Base-by-base conservation (phyloP, 2,113 vertebrate genomes). In the Anthoscopus minutus region DNA sequence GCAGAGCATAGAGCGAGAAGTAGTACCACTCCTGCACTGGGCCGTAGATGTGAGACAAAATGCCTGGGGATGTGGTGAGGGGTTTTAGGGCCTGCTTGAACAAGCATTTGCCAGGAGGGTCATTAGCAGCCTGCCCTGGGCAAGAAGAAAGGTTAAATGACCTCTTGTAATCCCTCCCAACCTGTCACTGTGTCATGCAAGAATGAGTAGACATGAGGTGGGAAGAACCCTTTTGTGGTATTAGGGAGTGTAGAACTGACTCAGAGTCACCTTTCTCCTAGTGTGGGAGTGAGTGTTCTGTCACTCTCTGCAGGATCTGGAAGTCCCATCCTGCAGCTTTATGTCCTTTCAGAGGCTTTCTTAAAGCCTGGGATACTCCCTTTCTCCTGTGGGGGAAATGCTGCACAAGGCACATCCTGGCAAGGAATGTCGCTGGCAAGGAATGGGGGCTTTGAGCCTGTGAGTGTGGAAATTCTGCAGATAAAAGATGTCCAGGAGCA, bases 271-370 rank as follows among this genome's bases (percentile, higher is more conserved):
- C 16, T 64, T 16, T 22, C 18, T 81, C 4, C 3, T 24, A 13
- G 19, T 18, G 8, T 0, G 1, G 25, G 2, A 4, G 5, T 38
- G 21, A 24, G 10, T 58, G 35, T 4, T 91, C 22, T 1, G 4
- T 40, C 28, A 48, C 9, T 8, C 19, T 3, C 1, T n/a, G 11
- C 24, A 40, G 60, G 16, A 69, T n/a, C 50, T 53, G 22, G 3
- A 14, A 60, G 37, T 48, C 11, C 15, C 6, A 50, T 81, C 9
- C 56, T 83, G 45, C 16, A 86, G 31, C 10, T 62, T 1, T 14
- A 31, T 2, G 2, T 72, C 4, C 6, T 15, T 8, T 45, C 30
- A 53, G 38, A 44, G 22, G 16, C 18, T 86, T 91, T 13, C 33
- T 47, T 60, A 64, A 72, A 76, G 16, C 9, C 40, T 58, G 2